These are phyloP conservation scores for Cebidichthys violaceus DNA, from an alignment of 2,113 vertebrate genomes.

Conservation along the genomic window DNA sequence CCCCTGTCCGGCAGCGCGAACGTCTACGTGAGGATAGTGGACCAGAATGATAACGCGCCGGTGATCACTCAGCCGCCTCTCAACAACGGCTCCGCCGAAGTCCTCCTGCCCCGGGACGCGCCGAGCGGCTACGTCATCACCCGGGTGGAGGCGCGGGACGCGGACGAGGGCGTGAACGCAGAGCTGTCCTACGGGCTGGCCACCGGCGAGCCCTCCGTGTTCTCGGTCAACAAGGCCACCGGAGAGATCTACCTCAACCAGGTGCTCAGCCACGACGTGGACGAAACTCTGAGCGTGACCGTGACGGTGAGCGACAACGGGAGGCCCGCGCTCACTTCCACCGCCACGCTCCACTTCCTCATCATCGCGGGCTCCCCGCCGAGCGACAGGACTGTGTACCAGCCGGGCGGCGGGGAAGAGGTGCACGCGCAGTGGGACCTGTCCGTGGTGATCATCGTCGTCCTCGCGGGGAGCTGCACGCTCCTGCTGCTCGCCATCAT, in stretches of 20 bases:
- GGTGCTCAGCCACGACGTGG: slow-evolving; percentile 89
- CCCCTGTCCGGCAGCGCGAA: slow-evolving; percentile 89
- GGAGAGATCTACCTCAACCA: slow-evolving; percentile 92
- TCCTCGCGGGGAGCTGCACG: slow-evolving; percentile 96
- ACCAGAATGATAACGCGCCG: slow-evolving; percentile 95
- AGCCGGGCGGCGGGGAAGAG: slow-evolving; percentile 69
- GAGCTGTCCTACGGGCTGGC: slow-evolving; percentile 89
- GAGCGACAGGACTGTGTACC: slow-evolving; percentile 83
- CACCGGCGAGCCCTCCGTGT: slow-evolving; percentile 82
- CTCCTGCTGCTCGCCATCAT: slow-evolving; percentile 96
- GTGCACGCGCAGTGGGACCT: slow-evolving; percentile 89
- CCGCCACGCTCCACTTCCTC: slow-evolving; percentile 89
- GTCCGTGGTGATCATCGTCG: slow-evolving; percentile 93
- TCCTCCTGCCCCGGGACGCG: slow-evolving; percentile 87
- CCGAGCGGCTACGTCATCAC: slow-evolving; percentile 88
- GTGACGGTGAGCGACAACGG: slow-evolving; percentile 92
- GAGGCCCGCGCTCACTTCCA: slow-evolving; percentile 88
- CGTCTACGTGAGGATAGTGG: slow-evolving; percentile 89
- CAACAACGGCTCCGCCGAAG: slow-evolving; percentile 89
- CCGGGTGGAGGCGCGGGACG: slow-evolving; percentile 90
- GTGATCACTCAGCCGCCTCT: slow-evolving; percentile 88
- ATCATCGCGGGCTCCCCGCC: slow-evolving; percentile 87
- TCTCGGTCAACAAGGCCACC: slow-evolving; percentile 89
- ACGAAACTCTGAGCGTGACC: slow-evolving; percentile 87
- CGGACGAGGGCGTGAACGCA: slow-evolving; percentile 91